phyloP scores from a whole-genome alignment of 2,888 invertebrate genomes.

The Mystacides longicornis region DNA sequence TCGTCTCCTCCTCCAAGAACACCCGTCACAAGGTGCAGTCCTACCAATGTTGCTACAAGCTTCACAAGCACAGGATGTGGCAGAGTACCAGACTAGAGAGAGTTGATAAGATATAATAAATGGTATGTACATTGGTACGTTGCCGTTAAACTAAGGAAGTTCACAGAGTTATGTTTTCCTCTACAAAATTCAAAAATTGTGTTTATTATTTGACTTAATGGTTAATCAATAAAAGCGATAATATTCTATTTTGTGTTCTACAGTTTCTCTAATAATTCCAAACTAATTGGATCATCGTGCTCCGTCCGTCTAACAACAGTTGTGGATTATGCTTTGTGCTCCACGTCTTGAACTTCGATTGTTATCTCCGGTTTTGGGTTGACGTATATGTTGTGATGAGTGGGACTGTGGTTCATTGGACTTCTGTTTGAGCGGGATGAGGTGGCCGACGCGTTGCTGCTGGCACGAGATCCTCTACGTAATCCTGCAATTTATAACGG shows the following conservation, averaged over 20 bases:
- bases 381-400: conserved; percentile 34
- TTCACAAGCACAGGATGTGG: not conserved
- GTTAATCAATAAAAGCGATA: no score
- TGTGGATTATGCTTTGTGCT: conserved; percentile 49
- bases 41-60: conserved; percentile 13
- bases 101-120: no score
- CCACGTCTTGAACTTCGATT: conserved; percentile 59
- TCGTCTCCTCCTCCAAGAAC: conserved; percentile 2
- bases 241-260: not conserved
- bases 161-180: no score
- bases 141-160: no score
- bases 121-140: no score
- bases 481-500: conserved; percentile 13
- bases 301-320: not conserved
- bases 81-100: no score
- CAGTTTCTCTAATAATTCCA: not conserved
- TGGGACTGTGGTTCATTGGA: conserved; percentile 38
- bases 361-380: conserved; percentile 54
- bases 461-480: conserved; percentile 62
- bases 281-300: not conserved
- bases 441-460: conserved; percentile 70
- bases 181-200: no score
- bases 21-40: conserved; percentile 1
- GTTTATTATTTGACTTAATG: no score
- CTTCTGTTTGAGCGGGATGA: conserved; percentile 62